A percentile compares a stretch with the other conserved stretches of the same genome.
phyloP scores from a whole-genome alignment of 2,888 invertebrate species.

The Euclidia mi region DNA sequence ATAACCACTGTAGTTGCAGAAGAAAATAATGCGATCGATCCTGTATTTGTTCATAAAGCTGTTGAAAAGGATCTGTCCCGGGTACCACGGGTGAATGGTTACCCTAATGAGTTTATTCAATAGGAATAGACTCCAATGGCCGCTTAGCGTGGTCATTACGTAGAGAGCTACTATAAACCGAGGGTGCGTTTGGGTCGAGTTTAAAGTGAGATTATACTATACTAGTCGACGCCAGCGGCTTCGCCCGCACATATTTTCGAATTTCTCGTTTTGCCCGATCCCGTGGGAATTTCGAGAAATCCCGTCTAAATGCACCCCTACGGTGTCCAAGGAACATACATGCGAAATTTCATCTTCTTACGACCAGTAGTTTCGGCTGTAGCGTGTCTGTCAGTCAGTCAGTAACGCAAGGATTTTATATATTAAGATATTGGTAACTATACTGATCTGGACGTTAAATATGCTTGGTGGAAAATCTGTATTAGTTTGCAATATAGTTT shows the following conservation, averaged over 20 bases:
- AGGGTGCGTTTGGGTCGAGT: constrained; percentile 35
- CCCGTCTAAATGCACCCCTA: too few relatives aligned
- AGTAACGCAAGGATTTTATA: too few relatives aligned
- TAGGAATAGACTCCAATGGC: constrained; percentile 48
- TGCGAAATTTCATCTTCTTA: too few relatives aligned
- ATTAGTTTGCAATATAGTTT: constrained; percentile 15
- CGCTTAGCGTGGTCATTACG: constrained; percentile 49
- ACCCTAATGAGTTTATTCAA: constrained; percentile 57
- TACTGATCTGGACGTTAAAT: constrained; percentile 31
- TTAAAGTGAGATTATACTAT: constrained; percentile 47
- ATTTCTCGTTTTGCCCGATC: too few relatives aligned
- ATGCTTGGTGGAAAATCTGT: constrained; percentile 20
- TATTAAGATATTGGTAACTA: constrained; percentile 37
- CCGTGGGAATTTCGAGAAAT: too few relatives aligned
- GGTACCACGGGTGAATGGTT: constrained; percentile 32
- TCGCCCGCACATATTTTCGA: too few relatives aligned
- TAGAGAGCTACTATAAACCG: constrained; percentile 46
- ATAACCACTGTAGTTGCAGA: background rate
- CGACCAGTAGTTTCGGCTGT: too few relatives aligned
- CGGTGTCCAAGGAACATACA: too few relatives aligned
- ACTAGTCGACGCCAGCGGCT: too few relatives aligned
- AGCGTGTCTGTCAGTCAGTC: too few relatives aligned
- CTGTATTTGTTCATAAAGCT: constrained; percentile 32
- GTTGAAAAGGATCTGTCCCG: constrained; percentile 35
- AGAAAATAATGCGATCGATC: constrained; percentile 25